A percentile compares a stretch with the other conserved stretches of the same genome.
phyloP scores from a whole-genome alignment of 2,888 invertebrate genomes.

The Caenorhabditis zanzibari region DNA sequence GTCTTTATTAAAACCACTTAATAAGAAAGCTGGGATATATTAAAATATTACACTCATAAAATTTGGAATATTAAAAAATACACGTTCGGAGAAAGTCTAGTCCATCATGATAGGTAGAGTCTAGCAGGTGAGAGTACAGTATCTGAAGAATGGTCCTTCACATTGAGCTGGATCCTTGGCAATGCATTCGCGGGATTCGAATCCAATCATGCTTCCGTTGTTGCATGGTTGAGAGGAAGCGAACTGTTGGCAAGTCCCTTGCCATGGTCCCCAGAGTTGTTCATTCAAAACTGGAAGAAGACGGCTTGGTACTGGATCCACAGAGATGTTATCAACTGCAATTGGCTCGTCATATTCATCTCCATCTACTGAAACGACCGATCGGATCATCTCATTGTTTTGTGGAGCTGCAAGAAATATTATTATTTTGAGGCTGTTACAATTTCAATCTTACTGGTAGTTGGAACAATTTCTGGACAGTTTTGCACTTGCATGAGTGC shows the following conservation, averaged over 20 bases:
- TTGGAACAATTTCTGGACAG: slow-evolving; percentile 70
- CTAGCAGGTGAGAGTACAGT: slow-evolving; percentile 77
- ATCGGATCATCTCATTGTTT: slow-evolving; percentile 55
- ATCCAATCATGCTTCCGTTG: slow-evolving; percentile 82
- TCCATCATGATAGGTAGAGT: background rate
- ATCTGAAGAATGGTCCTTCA: slow-evolving; percentile 83
- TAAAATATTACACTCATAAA: background rate
- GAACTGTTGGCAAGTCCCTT: slow-evolving; percentile 81
- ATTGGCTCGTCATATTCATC: slow-evolving; percentile 65
- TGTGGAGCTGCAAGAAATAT: slow-evolving; percentile 50
- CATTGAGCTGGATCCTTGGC: slow-evolving; percentile 82
- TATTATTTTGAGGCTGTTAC: background rate
- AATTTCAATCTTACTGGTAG: slow-evolving; percentile 29
- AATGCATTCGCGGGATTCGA: slow-evolving; percentile 83
- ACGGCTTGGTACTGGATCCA: slow-evolving; percentile 26
- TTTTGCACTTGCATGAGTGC: slow-evolving; percentile 79
- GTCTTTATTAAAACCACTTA: background rate
- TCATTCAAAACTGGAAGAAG: slow-evolving; percentile 53
- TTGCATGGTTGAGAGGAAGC: slow-evolving; percentile 82
- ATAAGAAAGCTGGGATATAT: background rate
- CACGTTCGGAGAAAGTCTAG: slow-evolving; percentile 26
- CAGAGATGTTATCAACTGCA: slow-evolving; percentile 49
- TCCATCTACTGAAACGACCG: slow-evolving; percentile 56
- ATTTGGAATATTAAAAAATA: slow-evolving; percentile 19
- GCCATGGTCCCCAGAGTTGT: slow-evolving; percentile 81